Conservation (phyloP, 2,797 vertebrate species). For the Poeciliopsis infans region DNA sequence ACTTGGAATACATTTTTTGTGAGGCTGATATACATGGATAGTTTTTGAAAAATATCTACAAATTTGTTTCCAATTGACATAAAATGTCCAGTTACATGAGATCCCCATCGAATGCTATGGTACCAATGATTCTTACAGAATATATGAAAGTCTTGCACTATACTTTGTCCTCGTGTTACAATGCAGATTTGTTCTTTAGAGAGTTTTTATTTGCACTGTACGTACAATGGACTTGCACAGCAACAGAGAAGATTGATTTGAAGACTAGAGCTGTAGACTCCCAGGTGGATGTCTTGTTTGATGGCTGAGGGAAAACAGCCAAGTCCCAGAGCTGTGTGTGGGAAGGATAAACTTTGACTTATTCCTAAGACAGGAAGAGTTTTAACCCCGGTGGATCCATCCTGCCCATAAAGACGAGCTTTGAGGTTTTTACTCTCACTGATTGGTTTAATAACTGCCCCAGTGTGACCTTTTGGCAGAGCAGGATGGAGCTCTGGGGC, state of each 20-base stretch:
- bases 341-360: constrained; percentile 23
- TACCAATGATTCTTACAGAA: not conserved
- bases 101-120: not conserved
- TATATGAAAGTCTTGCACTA: not conserved
- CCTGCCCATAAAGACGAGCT: constrained; percentile 15
- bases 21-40: not conserved
- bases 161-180: not conserved
- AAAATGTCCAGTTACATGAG: not conserved
- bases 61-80: not conserved
- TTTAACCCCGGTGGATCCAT: constrained; percentile 2
- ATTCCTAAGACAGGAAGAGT: constrained; percentile 6
- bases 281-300: not conserved
- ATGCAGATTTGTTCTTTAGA: not conserved
- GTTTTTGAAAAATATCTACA: not conserved
- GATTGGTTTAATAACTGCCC: constrained; percentile 34
- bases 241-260: not conserved
- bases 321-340: constrained; percentile 18
- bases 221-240: not conserved
- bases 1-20: too few relatives aligned
- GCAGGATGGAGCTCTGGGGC: constrained; percentile 2
- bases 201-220: not conserved
- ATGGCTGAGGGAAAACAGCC: constrained; percentile 12
- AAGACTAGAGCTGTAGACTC: constrained; percentile 14
- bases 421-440: constrained; percentile 16
- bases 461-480: constrained; percentile 18